Percentiles rank a stretch among this genome's conserved stretches.
Evolutionary conservation across 2,888 invertebrate species (phyloP).

Genomic region (Mesochorus sp.): DNA sequence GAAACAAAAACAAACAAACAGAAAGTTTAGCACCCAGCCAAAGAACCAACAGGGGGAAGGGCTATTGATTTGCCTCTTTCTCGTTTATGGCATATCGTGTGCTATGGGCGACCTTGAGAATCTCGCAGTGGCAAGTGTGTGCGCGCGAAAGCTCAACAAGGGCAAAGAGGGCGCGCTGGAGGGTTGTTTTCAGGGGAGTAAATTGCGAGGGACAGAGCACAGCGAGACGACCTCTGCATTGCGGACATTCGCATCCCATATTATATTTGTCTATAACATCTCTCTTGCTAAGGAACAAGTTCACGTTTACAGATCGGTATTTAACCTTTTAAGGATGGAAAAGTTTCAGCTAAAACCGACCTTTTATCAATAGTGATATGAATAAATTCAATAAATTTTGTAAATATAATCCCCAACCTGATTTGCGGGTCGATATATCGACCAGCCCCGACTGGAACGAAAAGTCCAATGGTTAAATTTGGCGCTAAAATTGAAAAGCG

Average conservation of each 20-base stretch:
- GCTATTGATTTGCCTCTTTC: conserved; percentile 38
- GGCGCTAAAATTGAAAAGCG: too few species aligned
- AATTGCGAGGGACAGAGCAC: conserved; percentile 35
- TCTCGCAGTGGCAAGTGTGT: conserved; percentile 3
- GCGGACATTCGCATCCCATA: conserved; percentile 54
- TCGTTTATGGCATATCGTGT: conserved; percentile 28
- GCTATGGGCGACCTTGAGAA: conserved; percentile 54
- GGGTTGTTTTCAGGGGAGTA: conserved; percentile 26
- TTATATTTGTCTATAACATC: conserved; percentile 31
- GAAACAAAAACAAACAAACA: background rate
- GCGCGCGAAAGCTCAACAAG: conserved; percentile 30
- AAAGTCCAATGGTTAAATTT: too few species aligned
- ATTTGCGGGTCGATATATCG: too few species aligned
- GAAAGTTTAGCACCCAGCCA: background rate
- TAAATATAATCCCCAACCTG: too few species aligned
- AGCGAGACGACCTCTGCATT: conserved; percentile 56
- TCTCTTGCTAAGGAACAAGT: background rate
- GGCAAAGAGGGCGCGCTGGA: background rate
- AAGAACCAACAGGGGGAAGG: background rate
- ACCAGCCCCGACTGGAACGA: too few species aligned
- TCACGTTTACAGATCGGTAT: background rate
- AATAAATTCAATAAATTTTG: too few species aligned
- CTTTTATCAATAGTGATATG: background rate
- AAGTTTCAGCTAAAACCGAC: background rate
- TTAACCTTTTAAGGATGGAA: background rate